These are phyloP conservation scores for Microcebus lehilahytsara DNA, from an alignment of 2,113 vertebrate genomes.

Conservation along the genomic window DNA sequence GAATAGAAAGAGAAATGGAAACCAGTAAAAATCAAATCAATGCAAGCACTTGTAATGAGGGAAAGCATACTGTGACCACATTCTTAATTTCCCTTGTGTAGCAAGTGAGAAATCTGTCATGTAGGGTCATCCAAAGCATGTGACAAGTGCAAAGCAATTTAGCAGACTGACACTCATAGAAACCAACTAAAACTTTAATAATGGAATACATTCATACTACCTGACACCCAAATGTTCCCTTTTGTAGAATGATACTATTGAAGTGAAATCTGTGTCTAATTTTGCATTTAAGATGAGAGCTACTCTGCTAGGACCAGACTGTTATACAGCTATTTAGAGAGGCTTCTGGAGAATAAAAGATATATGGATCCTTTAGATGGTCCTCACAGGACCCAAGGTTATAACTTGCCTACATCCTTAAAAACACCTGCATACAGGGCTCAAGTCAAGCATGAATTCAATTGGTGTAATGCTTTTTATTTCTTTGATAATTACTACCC, in stretches of 20 bases:
- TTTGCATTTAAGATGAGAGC: not conserved
- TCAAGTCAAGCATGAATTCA: not conserved
- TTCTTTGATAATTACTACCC: not conserved
- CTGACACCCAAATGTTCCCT: not conserved
- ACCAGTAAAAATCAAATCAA: not conserved
- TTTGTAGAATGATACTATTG: not conserved
- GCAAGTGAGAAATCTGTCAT: not conserved
- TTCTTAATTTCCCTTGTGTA: constrained; percentile 52
- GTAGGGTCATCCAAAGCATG: not conserved
- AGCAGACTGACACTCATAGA: not conserved
- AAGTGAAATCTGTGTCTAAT: not conserved
- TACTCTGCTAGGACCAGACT: not conserved
- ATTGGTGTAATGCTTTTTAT: not conserved
- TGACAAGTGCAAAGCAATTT: constrained; percentile 26
- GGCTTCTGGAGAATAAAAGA: not conserved
- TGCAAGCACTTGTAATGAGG: constrained; percentile 26
- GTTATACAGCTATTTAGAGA: not conserved
- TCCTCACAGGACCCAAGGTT: not conserved
- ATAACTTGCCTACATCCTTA: not conserved
- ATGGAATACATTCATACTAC: not conserved
- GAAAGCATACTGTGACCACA: not conserved
- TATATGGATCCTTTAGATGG: not conserved
- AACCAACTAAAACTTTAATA: not conserved
- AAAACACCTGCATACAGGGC: not conserved
- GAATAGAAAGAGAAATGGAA: constrained; percentile 15